Conservation (phyloP, 1,140 invertebrate genomes). For the Bombus cullumanus region DNA sequence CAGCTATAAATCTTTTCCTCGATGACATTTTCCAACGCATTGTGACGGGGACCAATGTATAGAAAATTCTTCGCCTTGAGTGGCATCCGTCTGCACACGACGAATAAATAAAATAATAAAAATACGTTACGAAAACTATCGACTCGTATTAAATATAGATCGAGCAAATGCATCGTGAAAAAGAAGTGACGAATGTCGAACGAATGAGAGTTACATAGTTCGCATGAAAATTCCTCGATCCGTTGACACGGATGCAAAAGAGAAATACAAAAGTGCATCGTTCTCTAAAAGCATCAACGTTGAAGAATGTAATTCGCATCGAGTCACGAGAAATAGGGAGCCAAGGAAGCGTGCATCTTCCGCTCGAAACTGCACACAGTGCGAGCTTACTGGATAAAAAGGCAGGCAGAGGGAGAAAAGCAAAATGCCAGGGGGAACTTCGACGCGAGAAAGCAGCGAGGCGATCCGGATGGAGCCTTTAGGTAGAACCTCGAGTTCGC, state of each 20-base stretch:
- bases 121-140: background rate
- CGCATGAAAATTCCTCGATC: background rate
- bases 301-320: conserved; percentile 47
- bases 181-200: background rate
- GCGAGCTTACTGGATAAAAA: conserved; percentile 35
- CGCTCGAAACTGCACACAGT: conserved; percentile 4
- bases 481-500: conserved; percentile 76
- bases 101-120: background rate
- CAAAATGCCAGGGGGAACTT: conserved; percentile 75
- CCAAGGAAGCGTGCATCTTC: conserved; percentile 37
- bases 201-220: background rate
- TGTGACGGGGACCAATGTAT: conserved; percentile 28
- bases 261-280: background rate
- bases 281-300: conserved; percentile 13
- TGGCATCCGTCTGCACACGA: conserved; percentile 11
- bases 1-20: background rate
- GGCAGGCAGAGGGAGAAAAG: conserved; percentile 11
- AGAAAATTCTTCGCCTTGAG: background rate
- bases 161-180: background rate
- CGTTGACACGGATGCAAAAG: conserved; percentile 1
- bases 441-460: conserved; percentile 78
- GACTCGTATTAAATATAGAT: background rate
- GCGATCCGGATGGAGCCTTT: conserved; percentile 80
- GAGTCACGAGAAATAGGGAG: conserved; percentile 14
- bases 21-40: background rate